Conservation (phyloP, 1,140 invertebrate species). For the Drosophila subobscura region DNA sequence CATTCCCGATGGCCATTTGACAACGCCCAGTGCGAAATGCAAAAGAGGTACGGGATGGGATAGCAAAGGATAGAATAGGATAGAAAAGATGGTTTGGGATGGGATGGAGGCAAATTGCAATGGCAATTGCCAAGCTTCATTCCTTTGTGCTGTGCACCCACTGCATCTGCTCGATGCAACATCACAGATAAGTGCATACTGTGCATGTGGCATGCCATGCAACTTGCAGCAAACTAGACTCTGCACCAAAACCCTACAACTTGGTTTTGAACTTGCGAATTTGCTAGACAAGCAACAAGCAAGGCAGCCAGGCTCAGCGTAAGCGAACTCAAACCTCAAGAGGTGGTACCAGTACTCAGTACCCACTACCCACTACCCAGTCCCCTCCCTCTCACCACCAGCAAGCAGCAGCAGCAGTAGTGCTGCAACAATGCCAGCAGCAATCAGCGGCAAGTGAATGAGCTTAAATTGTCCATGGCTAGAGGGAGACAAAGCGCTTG, state of each 20-base stretch:
- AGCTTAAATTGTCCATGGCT: slow-evolving; percentile 75
- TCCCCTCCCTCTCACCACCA: slow-evolving; percentile 11
- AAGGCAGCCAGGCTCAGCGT: slow-evolving; percentile 36
- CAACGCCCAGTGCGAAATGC: slow-evolving; percentile 71
- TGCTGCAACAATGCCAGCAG: slow-evolving; percentile 64
- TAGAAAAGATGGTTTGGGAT: no score
- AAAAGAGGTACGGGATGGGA: slow-evolving; percentile 16
- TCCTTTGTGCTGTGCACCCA: slow-evolving; percentile 26
- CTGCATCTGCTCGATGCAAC: slow-evolving; percentile 27
- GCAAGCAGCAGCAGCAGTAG: slow-evolving; percentile 26
- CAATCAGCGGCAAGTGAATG: slow-evolving; percentile 80
- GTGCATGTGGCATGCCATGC: slow-evolving; percentile 61
- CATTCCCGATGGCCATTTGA: slow-evolving; percentile 64
- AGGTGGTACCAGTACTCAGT: slow-evolving; percentile 9
- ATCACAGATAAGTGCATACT: slow-evolving; percentile 54
- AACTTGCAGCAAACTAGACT: slow-evolving; percentile 13
- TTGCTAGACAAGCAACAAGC: slow-evolving; percentile 61
- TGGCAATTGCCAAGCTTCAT: slow-evolving; percentile 54
- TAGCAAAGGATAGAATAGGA: no score
- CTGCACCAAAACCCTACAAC: slow-evolving; percentile 45
- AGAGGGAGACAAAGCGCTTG: slow-evolving; percentile 1
- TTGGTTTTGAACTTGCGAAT: slow-evolving; percentile 80
- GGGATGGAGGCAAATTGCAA: slow-evolving; percentile 41
- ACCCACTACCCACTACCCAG: slow-evolving; percentile 31
- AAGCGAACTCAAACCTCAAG: slow-evolving; percentile 32